A percentile compares a stretch with the other conserved stretches of the same genome.
These are phyloP conservation scores for Lepidurus apus DNA, from an alignment of 1,140 invertebrate species.

Conservation along the genomic window DNA sequence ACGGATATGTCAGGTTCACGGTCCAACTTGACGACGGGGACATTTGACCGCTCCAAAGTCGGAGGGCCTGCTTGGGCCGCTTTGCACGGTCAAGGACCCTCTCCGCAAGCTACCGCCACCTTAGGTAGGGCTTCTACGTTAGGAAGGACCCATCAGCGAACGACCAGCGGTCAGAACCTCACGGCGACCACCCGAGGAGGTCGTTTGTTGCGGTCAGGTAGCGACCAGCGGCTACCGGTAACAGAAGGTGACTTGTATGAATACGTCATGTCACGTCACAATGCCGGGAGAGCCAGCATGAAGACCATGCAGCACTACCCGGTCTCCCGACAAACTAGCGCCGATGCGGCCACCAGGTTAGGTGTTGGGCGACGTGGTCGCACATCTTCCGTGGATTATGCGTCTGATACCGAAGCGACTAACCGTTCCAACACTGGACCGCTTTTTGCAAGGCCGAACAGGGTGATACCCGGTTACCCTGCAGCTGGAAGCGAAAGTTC, in stretches of 20 bases:
- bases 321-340: constrained; percentile 35
- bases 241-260: constrained; percentile 38
- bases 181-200: constrained; percentile 45
- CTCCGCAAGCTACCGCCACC: neutral
- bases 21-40: neutral
- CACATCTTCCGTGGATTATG: constrained; percentile 65
- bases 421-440: constrained; percentile 39
- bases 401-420: constrained; percentile 86
- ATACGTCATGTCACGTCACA: constrained; percentile 37
- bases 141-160: constrained; percentile 45
- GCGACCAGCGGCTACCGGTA: constrained; percentile 42
- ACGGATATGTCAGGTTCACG: neutral
- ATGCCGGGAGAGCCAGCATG: constrained; percentile 32
- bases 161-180: constrained; percentile 44
- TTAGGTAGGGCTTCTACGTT: constrained; percentile 36
- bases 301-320: constrained; percentile 39
- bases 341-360: constrained; percentile 38
- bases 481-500: constrained; percentile 36
- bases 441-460: neutral
- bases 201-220: constrained; percentile 41
- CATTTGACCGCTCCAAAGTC: neutral
- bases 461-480: constrained; percentile 40
- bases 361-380: constrained; percentile 37
- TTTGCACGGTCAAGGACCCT: constrained; percentile 43
- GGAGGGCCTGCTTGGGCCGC: constrained; percentile 52